Evolutionary conservation across 2,888 invertebrate species (phyloP).

Genomic region (Mimachlamys varia): DNA sequence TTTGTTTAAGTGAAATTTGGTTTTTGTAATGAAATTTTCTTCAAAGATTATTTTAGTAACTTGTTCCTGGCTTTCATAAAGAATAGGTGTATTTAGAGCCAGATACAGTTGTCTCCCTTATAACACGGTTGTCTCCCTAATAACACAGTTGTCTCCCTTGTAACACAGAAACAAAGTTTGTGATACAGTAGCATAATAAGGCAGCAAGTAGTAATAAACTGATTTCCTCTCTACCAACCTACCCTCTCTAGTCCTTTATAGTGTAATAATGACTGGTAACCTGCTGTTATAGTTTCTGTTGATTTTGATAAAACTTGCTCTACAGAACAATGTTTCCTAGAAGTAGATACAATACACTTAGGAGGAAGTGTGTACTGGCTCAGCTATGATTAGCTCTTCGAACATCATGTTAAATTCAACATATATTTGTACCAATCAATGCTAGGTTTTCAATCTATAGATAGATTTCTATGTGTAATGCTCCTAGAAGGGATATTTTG

Average conservation of each 20-base stretch:
- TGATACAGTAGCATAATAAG: constrained; percentile 25
- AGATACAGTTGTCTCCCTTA: background rate
- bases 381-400: background rate
- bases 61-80: no score
- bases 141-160: background rate
- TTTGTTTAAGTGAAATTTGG: background rate
- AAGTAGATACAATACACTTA: no score
- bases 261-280: no score
- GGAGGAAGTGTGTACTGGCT: no score
- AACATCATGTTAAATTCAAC: background rate
- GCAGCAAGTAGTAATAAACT: background rate
- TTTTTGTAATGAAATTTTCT: background rate
- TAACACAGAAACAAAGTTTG: background rate
- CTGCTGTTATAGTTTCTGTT: no score
- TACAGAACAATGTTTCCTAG: no score
- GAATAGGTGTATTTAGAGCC: background rate
- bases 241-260: no score
- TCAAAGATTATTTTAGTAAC: background rate
- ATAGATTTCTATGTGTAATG: background rate
- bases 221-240: no score
- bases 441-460: background rate
- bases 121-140: background rate
- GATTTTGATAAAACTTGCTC: no score
- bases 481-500: background rate
- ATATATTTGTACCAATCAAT: background rate